Evolutionary conservation across 2,888 invertebrate species (phyloP).

Genomic region (Spisula subtruncata): DNA sequence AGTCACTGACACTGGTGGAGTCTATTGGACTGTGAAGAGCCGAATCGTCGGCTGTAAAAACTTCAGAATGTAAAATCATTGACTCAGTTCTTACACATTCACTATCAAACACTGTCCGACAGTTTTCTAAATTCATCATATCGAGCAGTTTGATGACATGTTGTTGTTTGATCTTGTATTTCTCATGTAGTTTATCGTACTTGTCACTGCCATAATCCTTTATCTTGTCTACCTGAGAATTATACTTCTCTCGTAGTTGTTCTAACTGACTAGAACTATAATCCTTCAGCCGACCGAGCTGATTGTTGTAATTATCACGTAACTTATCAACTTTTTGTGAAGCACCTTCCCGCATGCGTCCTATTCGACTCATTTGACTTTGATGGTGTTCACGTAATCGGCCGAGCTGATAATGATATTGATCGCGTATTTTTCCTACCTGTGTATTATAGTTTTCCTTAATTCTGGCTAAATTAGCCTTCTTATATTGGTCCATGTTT

Average conservation of each 20-base stretch:
- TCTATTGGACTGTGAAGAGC: slow-evolving; percentile 66
- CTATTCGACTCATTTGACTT: slow-evolving; percentile 97
- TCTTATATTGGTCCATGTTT: slow-evolving; percentile 84
- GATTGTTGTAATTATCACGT: slow-evolving; percentile 95
- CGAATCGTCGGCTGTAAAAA: slow-evolving; percentile 73
- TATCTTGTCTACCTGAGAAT: slow-evolving; percentile 97
- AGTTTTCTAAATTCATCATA: slow-evolving; percentile 97
- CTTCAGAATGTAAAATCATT: slow-evolving; percentile 87
- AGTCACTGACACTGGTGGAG: slow-evolving; percentile 72
- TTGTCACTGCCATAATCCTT: slow-evolving; percentile 98
- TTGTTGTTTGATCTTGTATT: slow-evolving; percentile 98
- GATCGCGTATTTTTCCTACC: slow-evolving; percentile 83
- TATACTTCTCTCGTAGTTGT: slow-evolving; percentile 98
- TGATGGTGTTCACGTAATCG: slow-evolving; percentile 91
- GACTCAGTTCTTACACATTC: slow-evolving; percentile 93
- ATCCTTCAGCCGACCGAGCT: slow-evolving; percentile 95
- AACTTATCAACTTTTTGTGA: slow-evolving; percentile 98
- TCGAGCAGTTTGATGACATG: slow-evolving; percentile 97
- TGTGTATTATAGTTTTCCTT: slow-evolving; percentile 85
- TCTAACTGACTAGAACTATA: slow-evolving; percentile 97
- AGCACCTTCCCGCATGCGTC: slow-evolving; percentile 96
- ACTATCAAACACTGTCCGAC: slow-evolving; percentile 89
- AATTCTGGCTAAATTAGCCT: slow-evolving; percentile 82
- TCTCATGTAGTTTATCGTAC: slow-evolving; percentile 95
- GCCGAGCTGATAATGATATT: slow-evolving; percentile 89